phyloP scores from a whole-genome alignment of 2,797 vertebrate genomes.

The Liparis tanakae region DNA sequence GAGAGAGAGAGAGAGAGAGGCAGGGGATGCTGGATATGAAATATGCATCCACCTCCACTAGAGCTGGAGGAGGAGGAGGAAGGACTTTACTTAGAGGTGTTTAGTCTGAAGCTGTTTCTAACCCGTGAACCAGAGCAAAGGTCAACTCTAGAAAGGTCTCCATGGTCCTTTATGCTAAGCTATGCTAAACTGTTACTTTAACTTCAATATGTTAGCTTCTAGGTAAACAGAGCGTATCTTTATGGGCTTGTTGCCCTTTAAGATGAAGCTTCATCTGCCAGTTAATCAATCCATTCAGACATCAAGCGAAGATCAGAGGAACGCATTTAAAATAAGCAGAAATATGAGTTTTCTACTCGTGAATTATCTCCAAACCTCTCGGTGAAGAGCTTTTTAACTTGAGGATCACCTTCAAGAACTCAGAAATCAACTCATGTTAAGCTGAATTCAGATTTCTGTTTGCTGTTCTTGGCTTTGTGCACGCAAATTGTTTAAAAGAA shows the following conservation, averaged over 20 bases:
- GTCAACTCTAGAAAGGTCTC: neutral
- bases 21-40: constrained; percentile 50
- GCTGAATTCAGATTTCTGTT: too few species aligned
- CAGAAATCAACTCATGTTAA: too few species aligned
- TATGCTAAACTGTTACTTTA: neutral
- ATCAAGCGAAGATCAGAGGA: too few species aligned
- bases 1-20: constrained; percentile 42
- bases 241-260: neutral
- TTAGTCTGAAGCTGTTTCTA: neutral
- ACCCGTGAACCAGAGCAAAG: neutral
- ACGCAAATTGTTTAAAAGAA: too few species aligned
- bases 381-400: too few species aligned
- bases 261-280: neutral
- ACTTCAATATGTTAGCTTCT: neutral
- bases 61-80: constrained; percentile 5
- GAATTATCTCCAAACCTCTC: too few species aligned
- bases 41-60: constrained; percentile 35
- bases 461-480: too few species aligned
- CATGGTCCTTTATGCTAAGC: neutral
- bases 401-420: too few species aligned
- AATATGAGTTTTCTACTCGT: too few species aligned
- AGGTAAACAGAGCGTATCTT: neutral
- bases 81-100: neutral
- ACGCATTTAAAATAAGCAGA: too few species aligned
- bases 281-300: too few species aligned